Conservation (phyloP, 2,888 invertebrate species). For the Scrobipalpa atriplicella region DNA sequence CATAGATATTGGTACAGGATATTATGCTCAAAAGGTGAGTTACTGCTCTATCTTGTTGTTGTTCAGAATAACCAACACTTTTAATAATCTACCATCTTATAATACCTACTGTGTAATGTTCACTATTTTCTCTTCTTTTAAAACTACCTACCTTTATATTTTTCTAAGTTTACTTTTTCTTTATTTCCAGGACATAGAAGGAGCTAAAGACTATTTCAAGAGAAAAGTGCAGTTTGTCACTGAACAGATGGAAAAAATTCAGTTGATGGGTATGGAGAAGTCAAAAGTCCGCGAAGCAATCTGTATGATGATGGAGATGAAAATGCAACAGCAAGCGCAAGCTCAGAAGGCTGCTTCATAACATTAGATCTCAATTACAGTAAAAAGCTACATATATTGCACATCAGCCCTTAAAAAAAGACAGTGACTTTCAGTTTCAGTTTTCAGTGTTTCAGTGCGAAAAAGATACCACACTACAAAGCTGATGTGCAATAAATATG, state of each 20-base stretch:
- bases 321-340: constrained; percentile 81
- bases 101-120: too few relatives aligned
- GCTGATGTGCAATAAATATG: too few relatives aligned
- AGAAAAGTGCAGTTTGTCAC: constrained; percentile 95
- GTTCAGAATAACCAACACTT: neutral
- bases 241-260: constrained; percentile 97
- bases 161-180: constrained; percentile 4
- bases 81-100: too few relatives aligned
- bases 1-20: constrained; percentile 98
- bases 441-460: too few relatives aligned
- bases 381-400: too few relatives aligned
- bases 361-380: constrained; percentile 39
- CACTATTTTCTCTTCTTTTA: too few relatives aligned
- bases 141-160: neutral
- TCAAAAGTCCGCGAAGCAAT: constrained; percentile 90
- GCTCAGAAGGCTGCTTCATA: constrained; percentile 70
- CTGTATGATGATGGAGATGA: constrained; percentile 89
- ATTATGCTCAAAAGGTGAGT: constrained; percentile 95
- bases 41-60: neutral
- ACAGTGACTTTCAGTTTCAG: too few relatives aligned
- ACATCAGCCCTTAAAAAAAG: too few relatives aligned
- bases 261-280: constrained; percentile 91
- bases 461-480: too few relatives aligned
- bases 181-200: constrained; percentile 85
- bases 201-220: constrained; percentile 96